Evolutionary conservation across 1,140 invertebrate genomes (phyloP).

Genomic region (Anthonomus grandis): DNA sequence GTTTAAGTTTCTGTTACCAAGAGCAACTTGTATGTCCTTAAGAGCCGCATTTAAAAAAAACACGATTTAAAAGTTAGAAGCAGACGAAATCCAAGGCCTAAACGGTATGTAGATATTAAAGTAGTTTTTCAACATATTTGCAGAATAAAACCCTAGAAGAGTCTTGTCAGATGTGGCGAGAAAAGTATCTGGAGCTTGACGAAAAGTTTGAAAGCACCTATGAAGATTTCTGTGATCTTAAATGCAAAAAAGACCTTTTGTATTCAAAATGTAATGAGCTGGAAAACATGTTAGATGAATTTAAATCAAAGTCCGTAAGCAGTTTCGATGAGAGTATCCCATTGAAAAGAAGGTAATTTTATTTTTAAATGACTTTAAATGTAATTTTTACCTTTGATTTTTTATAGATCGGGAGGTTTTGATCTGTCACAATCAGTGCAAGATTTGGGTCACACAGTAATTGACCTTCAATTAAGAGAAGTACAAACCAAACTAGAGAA

Average conservation of each 20-base stretch:
- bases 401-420: constrained; percentile 17
- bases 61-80: no score
- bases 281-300: constrained; percentile 35
- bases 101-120: background rate
- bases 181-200: constrained; percentile 32
- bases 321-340: constrained; percentile 29
- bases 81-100: no score
- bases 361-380: no score
- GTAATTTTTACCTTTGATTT: no score
- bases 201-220: constrained; percentile 26
- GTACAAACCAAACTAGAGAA: constrained; percentile 29
- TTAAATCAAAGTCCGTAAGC: constrained; percentile 22
- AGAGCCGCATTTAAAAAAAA: no score
- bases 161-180: constrained; percentile 32
- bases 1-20: no score
- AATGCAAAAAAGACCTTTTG: constrained; percentile 30
- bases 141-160: constrained; percentile 25
- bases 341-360: background rate
- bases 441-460: constrained; percentile 39
- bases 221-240: no score
- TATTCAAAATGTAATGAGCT: constrained; percentile 34
- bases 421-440: constrained; percentile 14
- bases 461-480: constrained; percentile 45
- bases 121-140: constrained; percentile 14
- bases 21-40: no score